These are phyloP conservation scores for Ianthella basta DNA, from an alignment of 37 sponge, comb jelly and placozoan species.

Conservation along the genomic window DNA sequence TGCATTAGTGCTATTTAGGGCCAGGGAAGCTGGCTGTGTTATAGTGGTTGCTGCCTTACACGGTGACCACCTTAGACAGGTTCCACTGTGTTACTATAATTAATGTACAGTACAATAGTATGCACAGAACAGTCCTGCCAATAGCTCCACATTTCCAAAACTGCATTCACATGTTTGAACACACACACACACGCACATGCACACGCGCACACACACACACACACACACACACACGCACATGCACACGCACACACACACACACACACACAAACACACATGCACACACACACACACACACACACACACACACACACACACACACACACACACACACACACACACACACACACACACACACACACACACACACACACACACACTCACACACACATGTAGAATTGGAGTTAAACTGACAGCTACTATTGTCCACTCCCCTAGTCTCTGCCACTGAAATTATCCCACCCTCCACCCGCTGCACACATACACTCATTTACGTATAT, in stretches of 20 bases:
- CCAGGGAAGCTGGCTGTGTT: no score
- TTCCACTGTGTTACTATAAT: no score
- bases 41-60: no score
- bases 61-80: no score
- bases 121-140: not conserved
- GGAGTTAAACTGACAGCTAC: constrained; percentile 11
- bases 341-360: not conserved
- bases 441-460: constrained; percentile 34
- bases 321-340: no score
- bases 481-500: constrained; percentile 32
- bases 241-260: no score
- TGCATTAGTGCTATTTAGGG: no score
- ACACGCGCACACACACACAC: not conserved
- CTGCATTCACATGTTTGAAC: not conserved
- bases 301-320: no score
- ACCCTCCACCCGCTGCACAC: not conserved
- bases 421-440: constrained; percentile 51
- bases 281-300: no score
- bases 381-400: not conserved
- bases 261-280: no score
- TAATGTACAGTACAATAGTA: no score
- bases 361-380: constrained; percentile 12
- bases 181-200: not conserved
- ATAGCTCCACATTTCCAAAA: not conserved
- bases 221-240: no score